Conservation (phyloP, 2,113 vertebrate genomes). For the Centropus unirufus region DNA sequence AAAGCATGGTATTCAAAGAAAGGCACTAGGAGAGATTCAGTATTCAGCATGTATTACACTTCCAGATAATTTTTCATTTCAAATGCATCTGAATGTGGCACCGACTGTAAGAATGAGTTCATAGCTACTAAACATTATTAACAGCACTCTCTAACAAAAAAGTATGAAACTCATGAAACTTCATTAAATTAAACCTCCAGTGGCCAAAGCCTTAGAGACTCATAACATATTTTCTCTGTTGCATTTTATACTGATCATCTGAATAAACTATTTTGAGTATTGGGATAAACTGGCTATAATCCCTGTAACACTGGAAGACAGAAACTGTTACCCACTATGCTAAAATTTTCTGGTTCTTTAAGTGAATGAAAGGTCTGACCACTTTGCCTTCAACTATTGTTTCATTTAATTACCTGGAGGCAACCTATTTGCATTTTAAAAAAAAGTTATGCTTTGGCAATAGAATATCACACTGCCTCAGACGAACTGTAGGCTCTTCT, state of each 20-base stretch:
- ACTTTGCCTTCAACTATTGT: not conserved
- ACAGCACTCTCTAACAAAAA: not conserved
- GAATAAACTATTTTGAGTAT: not conserved
- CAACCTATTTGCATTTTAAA: not conserved
- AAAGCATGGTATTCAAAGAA: fast-evolving
- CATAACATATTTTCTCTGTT: not conserved
- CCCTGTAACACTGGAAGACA: not conserved
- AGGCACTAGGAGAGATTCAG: not conserved
- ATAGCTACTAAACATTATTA: not conserved
- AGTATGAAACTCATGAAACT: not conserved
- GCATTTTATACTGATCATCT: not conserved
- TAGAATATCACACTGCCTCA: not conserved
- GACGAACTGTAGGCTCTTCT: not conserved
- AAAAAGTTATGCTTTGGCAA: not conserved
- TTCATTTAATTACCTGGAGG: not conserved
- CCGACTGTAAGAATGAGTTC: not conserved
- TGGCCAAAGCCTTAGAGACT: not conserved
- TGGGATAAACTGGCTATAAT: not conserved
- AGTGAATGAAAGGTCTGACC: not conserved
- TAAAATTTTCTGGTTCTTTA: not conserved
- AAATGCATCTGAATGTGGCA: not conserved
- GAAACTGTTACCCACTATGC: not conserved
- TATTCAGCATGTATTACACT: not conserved
- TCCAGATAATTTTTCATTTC: not conserved
- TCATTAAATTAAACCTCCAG: not conserved